phyloP scores from a whole-genome alignment of 2,888 invertebrate species.

The Apotomis betuletana region DNA sequence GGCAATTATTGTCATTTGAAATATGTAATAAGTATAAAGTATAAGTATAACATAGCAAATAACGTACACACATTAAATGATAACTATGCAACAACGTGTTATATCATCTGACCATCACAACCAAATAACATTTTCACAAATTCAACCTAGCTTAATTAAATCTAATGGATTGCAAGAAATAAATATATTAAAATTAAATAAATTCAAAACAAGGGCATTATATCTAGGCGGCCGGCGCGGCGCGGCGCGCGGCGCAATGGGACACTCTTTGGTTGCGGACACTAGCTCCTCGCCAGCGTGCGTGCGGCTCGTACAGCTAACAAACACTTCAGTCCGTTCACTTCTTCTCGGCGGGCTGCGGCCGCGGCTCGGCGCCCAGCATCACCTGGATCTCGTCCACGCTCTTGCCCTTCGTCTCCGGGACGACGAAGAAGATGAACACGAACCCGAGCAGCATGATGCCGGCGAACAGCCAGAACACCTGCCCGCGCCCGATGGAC shows the following conservation, averaged over 20 bases:
- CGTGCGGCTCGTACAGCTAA: too few relatives aligned
- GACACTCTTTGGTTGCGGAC: conserved; percentile 64
- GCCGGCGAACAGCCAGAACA: conserved; percentile 90
- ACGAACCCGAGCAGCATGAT: conserved; percentile 86
- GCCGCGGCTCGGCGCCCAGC: conserved; percentile 67
- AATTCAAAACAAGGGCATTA: conserved; percentile 18
- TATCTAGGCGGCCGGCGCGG: conserved; percentile 26
- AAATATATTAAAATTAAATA: conserved; percentile 25
- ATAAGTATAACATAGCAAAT: too few relatives aligned
- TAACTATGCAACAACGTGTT: too few relatives aligned
- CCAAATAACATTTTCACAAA: neutral
- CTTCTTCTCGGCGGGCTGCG: conserved; percentile 61
- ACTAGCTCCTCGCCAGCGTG: too few relatives aligned
- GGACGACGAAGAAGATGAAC: conserved; percentile 87
- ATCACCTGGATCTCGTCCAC: conserved; percentile 86
- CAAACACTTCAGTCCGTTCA: conserved; percentile 47
- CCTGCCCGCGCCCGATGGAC: conserved; percentile 84
- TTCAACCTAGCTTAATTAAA: conserved; percentile 21
- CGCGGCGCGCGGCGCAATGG: conserved; percentile 25
- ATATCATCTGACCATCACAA: too few relatives aligned
- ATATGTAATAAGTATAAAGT: too few relatives aligned
- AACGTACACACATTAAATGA: too few relatives aligned
- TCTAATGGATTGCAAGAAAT: neutral
- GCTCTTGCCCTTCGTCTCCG: conserved; percentile 88
- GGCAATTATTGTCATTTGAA: too few relatives aligned